phyloP scores from a whole-genome alignment of 2,797 vertebrate species.

The Enteromius thamalakanensis region DNA sequence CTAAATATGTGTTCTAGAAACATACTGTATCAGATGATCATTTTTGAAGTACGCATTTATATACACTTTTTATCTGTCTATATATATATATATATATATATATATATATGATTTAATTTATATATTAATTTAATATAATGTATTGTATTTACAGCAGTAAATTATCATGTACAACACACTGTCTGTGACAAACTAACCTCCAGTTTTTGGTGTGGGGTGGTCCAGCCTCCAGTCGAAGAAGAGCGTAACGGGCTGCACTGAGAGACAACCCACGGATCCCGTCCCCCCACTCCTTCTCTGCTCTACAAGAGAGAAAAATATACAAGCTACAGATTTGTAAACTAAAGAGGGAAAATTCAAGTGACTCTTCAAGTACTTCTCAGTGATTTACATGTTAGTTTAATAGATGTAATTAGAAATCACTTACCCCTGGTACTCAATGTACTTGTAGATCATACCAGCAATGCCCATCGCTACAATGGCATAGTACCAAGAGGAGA shows the following conservation, averaged over 20 bases:
- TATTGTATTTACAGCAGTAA: not conserved
- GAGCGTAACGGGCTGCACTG: constrained; percentile 90
- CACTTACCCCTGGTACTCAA: constrained; percentile 97
- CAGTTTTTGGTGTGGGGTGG: constrained; percentile 99
- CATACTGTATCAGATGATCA: not conserved
- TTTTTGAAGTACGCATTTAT: too few relatives aligned
- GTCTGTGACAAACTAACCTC: constrained; percentile 77
- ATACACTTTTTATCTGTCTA: too few relatives aligned
- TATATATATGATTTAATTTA: too few relatives aligned
- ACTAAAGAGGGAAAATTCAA: not conserved
- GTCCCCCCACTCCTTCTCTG: constrained; percentile 98
- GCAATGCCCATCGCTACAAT: constrained; percentile 97
- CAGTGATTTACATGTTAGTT: not conserved
- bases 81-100: too few relatives aligned
- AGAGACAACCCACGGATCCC: constrained; percentile 95
- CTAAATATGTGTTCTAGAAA: not conserved
- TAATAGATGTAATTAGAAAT: not conserved
- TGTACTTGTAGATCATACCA: constrained; percentile 99
- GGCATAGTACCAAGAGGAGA: constrained; percentile 99
- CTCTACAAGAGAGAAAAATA: constrained; percentile 73
- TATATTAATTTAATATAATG: not conserved
- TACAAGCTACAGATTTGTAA: not conserved
- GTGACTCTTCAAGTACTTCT: not conserved
- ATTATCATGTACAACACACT: not conserved
- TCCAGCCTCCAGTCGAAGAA: constrained; percentile 91